Evolutionary conservation across 2,888 invertebrate genomes (phyloP).

Genomic region (Polia nebulosa): DNA sequence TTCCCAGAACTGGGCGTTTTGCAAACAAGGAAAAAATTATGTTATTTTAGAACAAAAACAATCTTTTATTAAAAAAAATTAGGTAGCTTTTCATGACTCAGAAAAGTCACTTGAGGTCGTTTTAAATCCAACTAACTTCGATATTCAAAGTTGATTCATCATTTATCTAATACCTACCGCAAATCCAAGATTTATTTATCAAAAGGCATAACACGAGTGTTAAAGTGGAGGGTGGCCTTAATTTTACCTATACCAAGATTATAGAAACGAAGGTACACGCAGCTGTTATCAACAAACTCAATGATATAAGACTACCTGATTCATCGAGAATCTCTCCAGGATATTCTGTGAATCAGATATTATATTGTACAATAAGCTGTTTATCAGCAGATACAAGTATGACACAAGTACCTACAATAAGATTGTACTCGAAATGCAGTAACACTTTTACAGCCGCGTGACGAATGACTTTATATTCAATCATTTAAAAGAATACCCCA

Average conservation of each 20-base stretch:
- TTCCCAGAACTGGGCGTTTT: slow-evolving; percentile 38
- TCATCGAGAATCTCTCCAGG: slow-evolving; percentile 29
- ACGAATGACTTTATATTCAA: slow-evolving; percentile 17
- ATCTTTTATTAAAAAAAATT: background rate
- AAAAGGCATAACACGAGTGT: background rate
- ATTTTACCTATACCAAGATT: background rate
- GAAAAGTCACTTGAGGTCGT: background rate
- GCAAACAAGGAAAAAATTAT: slow-evolving; percentile 37
- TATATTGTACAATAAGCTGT: slow-evolving; percentile 31
- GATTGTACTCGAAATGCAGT: slow-evolving; percentile 37
- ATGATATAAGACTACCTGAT: slow-evolving; percentile 15
- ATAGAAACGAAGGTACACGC: background rate
- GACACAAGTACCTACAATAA: slow-evolving; percentile 22
- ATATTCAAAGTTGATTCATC: background rate
- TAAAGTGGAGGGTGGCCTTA: background rate
- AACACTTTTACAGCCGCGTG: slow-evolving; percentile 32
- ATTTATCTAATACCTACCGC: background rate
- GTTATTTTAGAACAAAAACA: too few relatives aligned
- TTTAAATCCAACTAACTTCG: background rate
- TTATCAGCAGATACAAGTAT: slow-evolving; percentile 17
- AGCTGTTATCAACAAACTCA: slow-evolving; percentile 28
- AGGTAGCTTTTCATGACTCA: slow-evolving; percentile 11
- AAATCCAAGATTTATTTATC: background rate
- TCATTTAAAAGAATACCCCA: slow-evolving; percentile 20
- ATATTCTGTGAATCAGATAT: slow-evolving; percentile 41